phyloP scores from a whole-genome alignment of 2,113 vertebrate species.

The Catagonus wagneri region DNA sequence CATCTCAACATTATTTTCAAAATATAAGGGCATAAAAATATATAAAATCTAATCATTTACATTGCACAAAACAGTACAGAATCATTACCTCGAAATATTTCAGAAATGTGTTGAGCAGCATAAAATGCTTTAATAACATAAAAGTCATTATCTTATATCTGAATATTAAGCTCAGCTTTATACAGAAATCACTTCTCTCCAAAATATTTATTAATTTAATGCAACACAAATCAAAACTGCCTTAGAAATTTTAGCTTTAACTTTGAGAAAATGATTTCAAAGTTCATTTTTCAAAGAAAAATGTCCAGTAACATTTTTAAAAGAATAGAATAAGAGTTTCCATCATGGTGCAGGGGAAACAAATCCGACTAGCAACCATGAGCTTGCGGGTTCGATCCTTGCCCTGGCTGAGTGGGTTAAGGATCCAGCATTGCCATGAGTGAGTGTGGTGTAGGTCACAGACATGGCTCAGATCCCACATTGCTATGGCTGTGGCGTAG shows the following conservation, averaged over 20 bases:
- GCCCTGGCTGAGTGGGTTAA: too few species aligned
- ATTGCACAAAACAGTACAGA: neutral
- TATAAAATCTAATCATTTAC: neutral
- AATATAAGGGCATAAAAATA: neutral
- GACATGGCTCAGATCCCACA: too few species aligned
- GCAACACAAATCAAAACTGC: neutral
- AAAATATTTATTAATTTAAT: neutral
- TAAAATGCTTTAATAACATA: neutral
- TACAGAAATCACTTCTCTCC: neutral
- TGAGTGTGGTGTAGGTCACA: too few species aligned
- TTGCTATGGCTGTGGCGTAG: too few species aligned
- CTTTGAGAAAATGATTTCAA: neutral
- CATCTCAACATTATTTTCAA: neutral
- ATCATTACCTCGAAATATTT: neutral
- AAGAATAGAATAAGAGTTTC: neutral
- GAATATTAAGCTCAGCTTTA: neutral
- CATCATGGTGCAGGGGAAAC: too few species aligned
- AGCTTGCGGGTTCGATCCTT: too few species aligned
- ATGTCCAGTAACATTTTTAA: neutral
- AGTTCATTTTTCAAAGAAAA: neutral
- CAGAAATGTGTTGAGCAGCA: neutral
- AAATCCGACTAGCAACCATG: too few species aligned
- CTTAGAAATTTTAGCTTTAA: neutral
- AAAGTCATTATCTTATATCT: neutral
- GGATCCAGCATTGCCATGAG: too few species aligned